Conservation (phyloP, 2,113 vertebrate species). For the Boulengeromyrus knoepffleri region DNA sequence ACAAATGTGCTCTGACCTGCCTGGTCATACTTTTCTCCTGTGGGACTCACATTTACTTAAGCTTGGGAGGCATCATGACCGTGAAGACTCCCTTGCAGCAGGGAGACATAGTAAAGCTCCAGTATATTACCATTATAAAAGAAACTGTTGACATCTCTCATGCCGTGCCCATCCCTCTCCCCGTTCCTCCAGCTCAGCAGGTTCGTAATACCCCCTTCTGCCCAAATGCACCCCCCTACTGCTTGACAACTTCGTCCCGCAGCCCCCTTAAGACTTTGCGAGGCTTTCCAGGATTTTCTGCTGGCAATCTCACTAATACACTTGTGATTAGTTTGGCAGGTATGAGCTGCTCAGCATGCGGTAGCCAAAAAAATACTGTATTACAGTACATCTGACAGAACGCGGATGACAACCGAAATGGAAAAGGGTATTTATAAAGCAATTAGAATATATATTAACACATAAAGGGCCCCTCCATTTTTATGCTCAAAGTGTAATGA, state of each 20-base stretch:
- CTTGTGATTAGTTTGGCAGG: neutral
- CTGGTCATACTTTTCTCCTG: neutral
- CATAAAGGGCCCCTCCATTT: neutral
- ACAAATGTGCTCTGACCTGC: neutral
- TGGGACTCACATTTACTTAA: neutral
- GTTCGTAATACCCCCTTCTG: neutral
- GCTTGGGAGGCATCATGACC: neutral
- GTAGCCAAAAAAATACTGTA: neutral
- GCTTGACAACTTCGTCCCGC: neutral
- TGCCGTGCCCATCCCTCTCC: neutral
- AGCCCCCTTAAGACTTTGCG: neutral
- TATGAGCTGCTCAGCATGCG: neutral
- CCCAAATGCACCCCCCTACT: neutral
- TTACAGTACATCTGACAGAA: neutral
- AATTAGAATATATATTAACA: neutral
- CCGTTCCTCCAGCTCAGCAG: neutral
- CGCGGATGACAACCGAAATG: neutral
- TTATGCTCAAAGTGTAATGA: neutral
- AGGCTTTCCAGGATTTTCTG: neutral
- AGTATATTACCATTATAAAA: neutral
- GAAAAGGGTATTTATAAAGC: neutral
- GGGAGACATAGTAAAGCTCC: neutral
- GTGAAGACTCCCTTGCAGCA: neutral
- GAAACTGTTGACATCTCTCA: neutral
- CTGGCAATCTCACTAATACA: neutral